Evolutionary conservation across 2,113 vertebrate species (phyloP).

Genomic region (Chionodraco myersi): DNA sequence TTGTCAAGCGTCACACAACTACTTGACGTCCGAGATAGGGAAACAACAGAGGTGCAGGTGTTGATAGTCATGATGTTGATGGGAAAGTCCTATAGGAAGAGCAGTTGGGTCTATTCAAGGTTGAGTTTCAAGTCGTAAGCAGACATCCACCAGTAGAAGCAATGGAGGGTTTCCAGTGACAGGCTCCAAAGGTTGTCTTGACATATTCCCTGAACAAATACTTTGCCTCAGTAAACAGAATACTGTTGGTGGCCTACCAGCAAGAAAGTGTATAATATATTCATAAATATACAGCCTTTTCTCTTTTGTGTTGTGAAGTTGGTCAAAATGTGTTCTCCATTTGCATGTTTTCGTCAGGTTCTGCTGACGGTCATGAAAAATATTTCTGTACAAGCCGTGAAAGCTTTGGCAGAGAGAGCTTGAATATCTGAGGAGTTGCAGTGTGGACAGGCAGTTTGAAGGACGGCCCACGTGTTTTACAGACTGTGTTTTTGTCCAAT

Average conservation of each 20-base stretch:
- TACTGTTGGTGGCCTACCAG: neutral
- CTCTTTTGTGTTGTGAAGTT: neutral
- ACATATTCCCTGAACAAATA: neutral
- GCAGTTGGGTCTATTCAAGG: too few species aligned
- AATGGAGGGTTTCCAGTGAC: neutral
- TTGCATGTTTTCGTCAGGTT: neutral
- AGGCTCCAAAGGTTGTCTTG: neutral
- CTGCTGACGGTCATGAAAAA: slow-evolving; percentile 40
- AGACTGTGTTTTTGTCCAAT: slow-evolving; percentile 43
- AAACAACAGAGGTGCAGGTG: too few species aligned
- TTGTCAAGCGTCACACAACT: too few species aligned
- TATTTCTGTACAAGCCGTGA: slow-evolving; percentile 3
- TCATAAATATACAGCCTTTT: neutral
- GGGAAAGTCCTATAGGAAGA: too few species aligned
- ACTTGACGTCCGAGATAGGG: too few species aligned
- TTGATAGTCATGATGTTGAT: too few species aligned
- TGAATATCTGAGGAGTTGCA: slow-evolving; percentile 34
- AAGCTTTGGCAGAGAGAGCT: slow-evolving; percentile 39
- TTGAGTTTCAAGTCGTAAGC: too few species aligned
- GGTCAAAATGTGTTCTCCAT: neutral
- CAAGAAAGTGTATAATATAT: too few species aligned
- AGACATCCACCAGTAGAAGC: neutral
- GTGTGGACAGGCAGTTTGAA: slow-evolving; percentile 50
- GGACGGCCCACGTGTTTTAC: slow-evolving; percentile 47
- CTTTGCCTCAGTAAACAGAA: neutral